Evolutionary conservation across 2,888 invertebrate species (phyloP).

Genomic region (Lasioglossum villosulum): DNA sequence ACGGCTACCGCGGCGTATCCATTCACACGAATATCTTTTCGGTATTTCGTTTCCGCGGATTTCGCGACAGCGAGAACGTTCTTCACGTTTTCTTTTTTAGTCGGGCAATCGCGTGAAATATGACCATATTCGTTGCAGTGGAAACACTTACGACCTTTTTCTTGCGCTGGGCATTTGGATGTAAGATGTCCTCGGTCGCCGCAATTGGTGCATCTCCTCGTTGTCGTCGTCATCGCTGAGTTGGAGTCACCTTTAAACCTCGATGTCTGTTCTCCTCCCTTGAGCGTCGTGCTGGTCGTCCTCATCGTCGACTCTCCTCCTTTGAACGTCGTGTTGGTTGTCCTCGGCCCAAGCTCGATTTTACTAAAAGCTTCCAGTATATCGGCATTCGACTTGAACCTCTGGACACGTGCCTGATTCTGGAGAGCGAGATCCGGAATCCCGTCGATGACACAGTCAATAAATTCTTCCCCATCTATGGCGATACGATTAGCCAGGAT

Average conservation of each 20-base stretch:
- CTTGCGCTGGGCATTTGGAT: not conserved
- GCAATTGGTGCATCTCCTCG: not conserved
- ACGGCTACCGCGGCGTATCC: conserved; percentile 9
- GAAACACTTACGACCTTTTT: conserved; percentile 21
- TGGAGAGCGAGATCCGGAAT: not conserved
- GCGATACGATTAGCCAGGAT: too few relatives aligned
- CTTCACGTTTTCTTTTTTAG: not conserved
- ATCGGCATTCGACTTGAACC: conserved; percentile 1
- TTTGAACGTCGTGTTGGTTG: not conserved
- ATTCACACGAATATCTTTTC: conserved; percentile 8
- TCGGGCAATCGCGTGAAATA: conserved; percentile 10
- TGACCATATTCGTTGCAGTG: conserved; percentile 11
- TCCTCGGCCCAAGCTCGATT: not conserved
- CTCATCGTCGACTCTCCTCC: not conserved
- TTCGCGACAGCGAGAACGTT: conserved; percentile 6
- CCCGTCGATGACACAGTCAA: too few relatives aligned
- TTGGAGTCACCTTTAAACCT: not conserved
- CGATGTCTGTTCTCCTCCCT: not conserved
- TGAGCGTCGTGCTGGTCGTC: not conserved
- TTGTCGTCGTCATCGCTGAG: not conserved
- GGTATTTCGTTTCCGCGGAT: not conserved
- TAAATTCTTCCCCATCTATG: too few relatives aligned
- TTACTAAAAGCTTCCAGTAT: not conserved
- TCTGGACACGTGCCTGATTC: not conserved
- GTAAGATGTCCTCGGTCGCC: not conserved